Percentiles rank a stretch among this genome's conserved stretches.
phyloP scores from a whole-genome alignment of 1,140 invertebrate species.

The Lucilia sericata region DNA sequence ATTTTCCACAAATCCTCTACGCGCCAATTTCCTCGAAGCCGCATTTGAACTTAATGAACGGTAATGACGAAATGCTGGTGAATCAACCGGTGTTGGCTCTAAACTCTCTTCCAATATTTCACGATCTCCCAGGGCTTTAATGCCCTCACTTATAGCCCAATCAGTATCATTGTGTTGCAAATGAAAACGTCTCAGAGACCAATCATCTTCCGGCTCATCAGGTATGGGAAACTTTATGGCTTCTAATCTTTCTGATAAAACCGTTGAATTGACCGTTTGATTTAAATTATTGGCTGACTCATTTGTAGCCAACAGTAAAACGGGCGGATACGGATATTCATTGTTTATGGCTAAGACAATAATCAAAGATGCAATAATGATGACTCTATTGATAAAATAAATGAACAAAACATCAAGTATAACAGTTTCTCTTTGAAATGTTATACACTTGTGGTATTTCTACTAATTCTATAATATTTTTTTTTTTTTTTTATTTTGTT shows the following conservation, averaged over 20 bases:
- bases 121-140: slow-evolving; percentile 71
- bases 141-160: slow-evolving; percentile 68
- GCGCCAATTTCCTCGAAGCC: slow-evolving; percentile 72
- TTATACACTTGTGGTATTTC: neutral
- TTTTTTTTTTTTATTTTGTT: no score
- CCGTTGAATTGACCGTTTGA: neutral
- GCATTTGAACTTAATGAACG: slow-evolving; percentile 74
- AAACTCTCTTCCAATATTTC: slow-evolving; percentile 70
- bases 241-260: slow-evolving; percentile 43
- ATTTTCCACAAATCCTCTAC: slow-evolving; percentile 75
- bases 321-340: neutral
- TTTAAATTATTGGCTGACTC: neutral
- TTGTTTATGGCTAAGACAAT: slow-evolving; percentile 53
- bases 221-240: slow-evolving; percentile 51
- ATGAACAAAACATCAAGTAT: neutral
- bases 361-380: slow-evolving; percentile 58
- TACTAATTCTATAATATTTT: neutral
- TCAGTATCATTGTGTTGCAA: slow-evolving; percentile 47
- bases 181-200: slow-evolving; percentile 53
- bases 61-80: slow-evolving; percentile 78
- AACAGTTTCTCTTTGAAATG: neutral
- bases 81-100: slow-evolving; percentile 69
- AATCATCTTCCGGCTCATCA: slow-evolving; percentile 58
- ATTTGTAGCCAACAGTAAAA: slow-evolving; percentile 36
- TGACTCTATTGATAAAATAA: slow-evolving; percentile 52